Evolutionary conservation across 2,113 vertebrate species (phyloP), one percentile per base, ranked within the genome.

Genomic region (Pteronura brasiliensis): DNA sequence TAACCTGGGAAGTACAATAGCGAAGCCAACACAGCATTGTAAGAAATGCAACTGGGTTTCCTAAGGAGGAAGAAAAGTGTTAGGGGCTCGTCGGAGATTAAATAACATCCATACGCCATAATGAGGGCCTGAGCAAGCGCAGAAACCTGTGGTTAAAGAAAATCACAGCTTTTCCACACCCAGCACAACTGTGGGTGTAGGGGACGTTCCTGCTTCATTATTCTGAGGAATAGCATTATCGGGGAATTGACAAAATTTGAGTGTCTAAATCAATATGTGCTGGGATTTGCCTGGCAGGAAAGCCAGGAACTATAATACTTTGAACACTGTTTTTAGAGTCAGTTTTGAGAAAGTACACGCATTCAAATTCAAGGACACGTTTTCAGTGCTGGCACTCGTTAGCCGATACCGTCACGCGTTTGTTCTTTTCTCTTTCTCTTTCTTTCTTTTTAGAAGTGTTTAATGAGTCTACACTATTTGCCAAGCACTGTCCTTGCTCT

Each of bases 71-170:
- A 69, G 59, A 85, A 63, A 92, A 93, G 74, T 76, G 81, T 65
- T 95, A 92, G 42, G 44, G 36, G 93, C 79, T 96, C 90, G 90
- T 39, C 57, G 34, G 87, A 61, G 90, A 94, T 97, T 97, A 98
- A 98, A 95, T 96, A 96, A 88, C 96, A 97, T 97, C 92, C 90
- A 93, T 94, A 36, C n/a, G 42, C 92, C 92, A 12, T 98, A 97
- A 98, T 98, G 94, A 98, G 80, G 72, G 85, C 92, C 97, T 96
- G 95, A 97, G 97, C 83, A 93, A 96, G 96, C 17, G 4, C 96
- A 97, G 98, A 98, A 91, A 95, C 92, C 97, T 96, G 90, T 97
- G 96, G 95, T 97, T 98, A 98, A 97, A 96, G 97, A 94, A 97
- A 98, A 97, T 98, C 97, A 96, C 81, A 95, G 95, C 77, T 93